A percentile compares a stretch with the other conserved stretches of the same genome.
These are phyloP conservation scores for Callithrix jacchus DNA, from an alignment of 2,113 vertebrate genomes.

Conservation along the genomic window DNA sequence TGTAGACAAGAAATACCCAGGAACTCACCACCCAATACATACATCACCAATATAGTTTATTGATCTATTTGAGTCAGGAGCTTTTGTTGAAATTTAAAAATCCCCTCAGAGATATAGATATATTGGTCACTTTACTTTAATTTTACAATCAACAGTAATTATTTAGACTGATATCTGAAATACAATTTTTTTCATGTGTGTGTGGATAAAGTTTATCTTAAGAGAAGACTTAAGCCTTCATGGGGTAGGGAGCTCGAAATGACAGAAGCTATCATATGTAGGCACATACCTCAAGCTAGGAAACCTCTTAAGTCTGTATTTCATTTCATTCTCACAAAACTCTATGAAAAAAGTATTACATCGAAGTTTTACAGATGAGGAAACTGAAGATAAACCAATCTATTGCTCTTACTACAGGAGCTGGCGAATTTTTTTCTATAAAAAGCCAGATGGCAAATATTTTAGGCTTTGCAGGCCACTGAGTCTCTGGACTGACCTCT, in stretches of 20 bases:
- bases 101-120: neutral
- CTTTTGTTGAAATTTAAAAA: conserved; percentile 17
- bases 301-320: neutral
- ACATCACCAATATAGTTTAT: neutral
- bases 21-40: neutral
- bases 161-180: neutral
- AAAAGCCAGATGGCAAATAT: neutral
- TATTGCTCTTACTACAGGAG: too few species aligned
- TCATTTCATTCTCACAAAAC: neutral
- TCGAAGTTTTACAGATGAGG: neutral
- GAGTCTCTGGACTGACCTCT: neutral
- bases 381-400: neutral
- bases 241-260: neutral
- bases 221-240: neutral
- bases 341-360: neutral
- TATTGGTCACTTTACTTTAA: neutral
- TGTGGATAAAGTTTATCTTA: neutral
- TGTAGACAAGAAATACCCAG: neutral
- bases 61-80: neutral
- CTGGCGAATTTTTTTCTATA: neutral
- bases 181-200: neutral
- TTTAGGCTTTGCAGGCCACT: neutral
- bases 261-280: neutral
- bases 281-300: neutral
- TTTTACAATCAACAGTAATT: neutral